Conservation (phyloP, 2,797 vertebrate species). For the Gobionotothen gibberifrons region DNA sequence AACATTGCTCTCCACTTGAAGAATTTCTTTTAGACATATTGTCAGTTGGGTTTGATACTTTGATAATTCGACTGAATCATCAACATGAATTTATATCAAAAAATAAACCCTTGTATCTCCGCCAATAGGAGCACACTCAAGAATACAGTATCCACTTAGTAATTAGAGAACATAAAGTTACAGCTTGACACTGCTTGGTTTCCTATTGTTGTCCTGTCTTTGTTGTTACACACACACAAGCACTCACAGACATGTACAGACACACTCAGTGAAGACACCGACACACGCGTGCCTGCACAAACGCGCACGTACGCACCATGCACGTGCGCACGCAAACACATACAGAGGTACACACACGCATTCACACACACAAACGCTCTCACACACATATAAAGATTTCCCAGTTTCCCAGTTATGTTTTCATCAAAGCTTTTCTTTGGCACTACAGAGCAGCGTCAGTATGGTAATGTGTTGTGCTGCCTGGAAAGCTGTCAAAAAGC, state of each 20-base stretch:
- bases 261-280: slow-evolving; percentile 5
- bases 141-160: slow-evolving; percentile 77
- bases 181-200: slow-evolving; percentile 84
- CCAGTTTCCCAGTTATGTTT: slow-evolving; percentile 86
- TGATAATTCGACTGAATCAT: slow-evolving; percentile 76
- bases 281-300: background rate
- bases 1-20: slow-evolving; percentile 72
- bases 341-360: slow-evolving; percentile 44
- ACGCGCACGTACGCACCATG: slow-evolving; percentile 3
- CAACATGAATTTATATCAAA: slow-evolving; percentile 77
- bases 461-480: slow-evolving; percentile 87
- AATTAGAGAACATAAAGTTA: slow-evolving; percentile 85
- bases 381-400: slow-evolving; percentile 81
- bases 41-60: slow-evolving; percentile 73
- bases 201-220: slow-evolving; percentile 81
- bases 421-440: slow-evolving; percentile 87
- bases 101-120: slow-evolving; percentile 69
- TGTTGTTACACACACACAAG: slow-evolving; percentile 71
- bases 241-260: slow-evolving; percentile 30
- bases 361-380: slow-evolving; percentile 66
- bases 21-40: slow-evolving; percentile 77
- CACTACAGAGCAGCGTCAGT: slow-evolving; percentile 85
- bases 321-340: slow-evolving; percentile 5
- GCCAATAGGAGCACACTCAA: slow-evolving; percentile 75
- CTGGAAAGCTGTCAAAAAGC: slow-evolving; percentile 87